These are phyloP conservation scores for Triplophysa tibetana DNA, from an alignment of 2,113 vertebrate species.

Conservation along the genomic window DNA sequence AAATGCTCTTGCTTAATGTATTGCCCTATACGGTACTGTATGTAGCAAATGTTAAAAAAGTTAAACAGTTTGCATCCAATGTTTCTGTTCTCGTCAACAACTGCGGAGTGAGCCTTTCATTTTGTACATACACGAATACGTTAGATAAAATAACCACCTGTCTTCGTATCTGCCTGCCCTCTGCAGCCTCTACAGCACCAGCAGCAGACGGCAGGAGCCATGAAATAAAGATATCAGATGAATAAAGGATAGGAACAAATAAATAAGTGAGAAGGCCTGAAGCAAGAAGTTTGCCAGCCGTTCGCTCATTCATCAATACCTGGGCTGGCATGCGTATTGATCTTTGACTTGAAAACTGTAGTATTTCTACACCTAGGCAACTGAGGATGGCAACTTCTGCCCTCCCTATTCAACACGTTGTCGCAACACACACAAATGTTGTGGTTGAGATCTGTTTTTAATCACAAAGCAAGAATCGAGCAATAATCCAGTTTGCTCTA, in stretches of 20 bases:
- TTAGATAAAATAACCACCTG: background rate
- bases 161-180: background rate
- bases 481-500: constrained; percentile 34
- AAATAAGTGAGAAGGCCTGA: constrained; percentile 46
- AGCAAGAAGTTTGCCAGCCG: constrained; percentile 26
- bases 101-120: too few species aligned
- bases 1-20: too few species aligned
- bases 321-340: constrained; percentile 46
- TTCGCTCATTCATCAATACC: constrained; percentile 54
- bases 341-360: constrained; percentile 39
- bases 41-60: too few species aligned
- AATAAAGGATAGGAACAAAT: constrained; percentile 43
- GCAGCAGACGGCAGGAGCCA: background rate
- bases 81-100: too few species aligned
- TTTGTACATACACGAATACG: background rate
- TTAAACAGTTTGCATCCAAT: too few species aligned
- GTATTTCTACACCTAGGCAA: background rate
- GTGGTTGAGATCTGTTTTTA: constrained; percentile 6
- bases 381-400: background rate
- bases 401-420: background rate
- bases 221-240: constrained; percentile 44
- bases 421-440: too few species aligned
- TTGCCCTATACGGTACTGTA: too few species aligned
- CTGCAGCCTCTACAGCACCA: background rate
- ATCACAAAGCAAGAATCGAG: constrained; percentile 31